A percentile compares a stretch with the other conserved stretches of the same genome.
phyloP scores from a whole-genome alignment of 2,113 vertebrate species.

The Dicerorhinus sumatrensis region DNA sequence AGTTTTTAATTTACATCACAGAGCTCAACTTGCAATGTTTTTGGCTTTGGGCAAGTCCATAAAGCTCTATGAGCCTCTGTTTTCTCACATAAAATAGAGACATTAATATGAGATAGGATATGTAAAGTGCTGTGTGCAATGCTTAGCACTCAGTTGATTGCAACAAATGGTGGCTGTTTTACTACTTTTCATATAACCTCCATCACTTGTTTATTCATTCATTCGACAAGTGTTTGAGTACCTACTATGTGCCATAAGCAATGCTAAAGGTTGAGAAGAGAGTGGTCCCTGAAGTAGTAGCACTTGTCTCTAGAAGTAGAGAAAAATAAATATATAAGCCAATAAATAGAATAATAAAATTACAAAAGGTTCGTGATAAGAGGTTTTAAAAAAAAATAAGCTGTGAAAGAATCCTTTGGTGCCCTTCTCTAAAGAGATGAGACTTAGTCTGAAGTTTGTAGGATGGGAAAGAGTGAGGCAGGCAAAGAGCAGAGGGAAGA shows the following conservation, averaged over 20 bases:
- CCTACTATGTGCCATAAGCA: not conserved
- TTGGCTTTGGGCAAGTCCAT: slow-evolving; percentile 23
- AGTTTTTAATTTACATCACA: slow-evolving; percentile 48
- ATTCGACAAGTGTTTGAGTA: not conserved
- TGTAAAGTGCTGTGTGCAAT: not conserved
- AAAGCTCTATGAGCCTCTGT: slow-evolving; percentile 22
- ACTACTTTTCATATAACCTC: slow-evolving; percentile 12
- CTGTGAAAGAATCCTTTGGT: not conserved
- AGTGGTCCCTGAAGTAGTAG: not conserved
- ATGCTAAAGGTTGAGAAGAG: not conserved
- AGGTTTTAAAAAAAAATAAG: not conserved
- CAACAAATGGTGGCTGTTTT: slow-evolving; percentile 3
- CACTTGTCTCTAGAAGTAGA: not conserved
- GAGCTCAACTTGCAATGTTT: not conserved
- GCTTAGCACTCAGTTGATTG: not conserved
- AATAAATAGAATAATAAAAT: not conserved
- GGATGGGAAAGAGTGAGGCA: not conserved
- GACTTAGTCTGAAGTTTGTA: not conserved
- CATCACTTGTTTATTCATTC: not conserved
- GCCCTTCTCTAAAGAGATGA: not conserved
- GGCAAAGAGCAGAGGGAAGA: not conserved
- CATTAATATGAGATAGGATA: not conserved
- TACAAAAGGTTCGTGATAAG: not conserved
- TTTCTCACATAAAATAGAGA: slow-evolving; percentile 31
- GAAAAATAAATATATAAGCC: not conserved